These are phyloP conservation scores for Aricia agestis DNA, from an alignment of 1,140 invertebrate genomes.

Conservation along the genomic window DNA sequence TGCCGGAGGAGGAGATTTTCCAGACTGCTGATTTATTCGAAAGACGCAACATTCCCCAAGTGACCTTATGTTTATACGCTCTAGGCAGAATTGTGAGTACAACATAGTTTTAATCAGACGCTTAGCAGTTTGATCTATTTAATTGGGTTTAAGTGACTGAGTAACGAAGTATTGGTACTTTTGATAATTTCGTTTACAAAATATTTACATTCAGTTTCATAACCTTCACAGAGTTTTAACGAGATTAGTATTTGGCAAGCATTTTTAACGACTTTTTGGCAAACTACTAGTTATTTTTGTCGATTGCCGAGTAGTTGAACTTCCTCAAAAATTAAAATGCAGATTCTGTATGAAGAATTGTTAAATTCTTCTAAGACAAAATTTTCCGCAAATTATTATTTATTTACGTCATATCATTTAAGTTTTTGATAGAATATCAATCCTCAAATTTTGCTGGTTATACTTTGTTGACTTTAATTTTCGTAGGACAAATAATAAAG, in stretches of 20 bases:
- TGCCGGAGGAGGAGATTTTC: constrained; percentile 98
- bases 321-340: neutral
- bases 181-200: neutral
- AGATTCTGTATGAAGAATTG: neutral
- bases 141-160: too few species aligned
- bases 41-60: constrained; percentile 96
- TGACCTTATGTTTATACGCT: constrained; percentile 92
- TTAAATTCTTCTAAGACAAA: too few species aligned
- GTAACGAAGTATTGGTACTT: too few species aligned
- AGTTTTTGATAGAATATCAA: too few species aligned
- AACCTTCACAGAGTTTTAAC: neutral
- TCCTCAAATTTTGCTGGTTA: too few species aligned
- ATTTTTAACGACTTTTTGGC: neutral
- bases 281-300: neutral
- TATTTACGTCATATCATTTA: neutral
- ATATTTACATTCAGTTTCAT: neutral
- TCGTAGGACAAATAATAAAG: neutral
- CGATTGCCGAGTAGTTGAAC: neutral
- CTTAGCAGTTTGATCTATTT: too few species aligned
- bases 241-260: neutral
- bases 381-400: too few species aligned
- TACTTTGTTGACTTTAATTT: too few species aligned
- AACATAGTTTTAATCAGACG: too few species aligned
- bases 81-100: constrained; percentile 91
- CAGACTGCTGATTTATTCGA: constrained; percentile 99